Evolutionary conservation across 2,888 invertebrate species (phyloP).

Genomic region (Oligia latruncula): DNA sequence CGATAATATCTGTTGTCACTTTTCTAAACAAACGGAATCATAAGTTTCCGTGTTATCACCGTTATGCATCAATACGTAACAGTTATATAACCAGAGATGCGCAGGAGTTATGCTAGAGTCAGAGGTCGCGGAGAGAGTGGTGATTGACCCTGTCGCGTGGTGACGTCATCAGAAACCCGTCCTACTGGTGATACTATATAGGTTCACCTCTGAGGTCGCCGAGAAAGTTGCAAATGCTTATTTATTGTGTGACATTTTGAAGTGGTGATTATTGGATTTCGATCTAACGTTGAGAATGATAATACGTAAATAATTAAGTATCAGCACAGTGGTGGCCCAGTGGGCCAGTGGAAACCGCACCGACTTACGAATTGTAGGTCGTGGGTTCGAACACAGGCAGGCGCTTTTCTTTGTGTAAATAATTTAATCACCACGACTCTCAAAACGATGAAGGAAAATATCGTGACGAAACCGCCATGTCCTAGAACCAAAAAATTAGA

Average conservation of each 20-base stretch:
- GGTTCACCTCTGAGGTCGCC: constrained; percentile 36
- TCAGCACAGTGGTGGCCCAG: no score
- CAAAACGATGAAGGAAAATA: background rate
- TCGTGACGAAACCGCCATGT: background rate
- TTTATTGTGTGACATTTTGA: constrained; percentile 40
- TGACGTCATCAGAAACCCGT: constrained; percentile 69
- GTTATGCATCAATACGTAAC: constrained; percentile 66
- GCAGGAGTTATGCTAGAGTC: constrained; percentile 69
- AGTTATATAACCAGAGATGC: constrained; percentile 66
- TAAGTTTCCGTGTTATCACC: constrained; percentile 62
- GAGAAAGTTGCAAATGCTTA: constrained; percentile 57
- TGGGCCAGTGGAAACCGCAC: background rate
- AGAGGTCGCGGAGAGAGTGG: constrained; percentile 81
- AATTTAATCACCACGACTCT: background rate
- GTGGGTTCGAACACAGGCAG: background rate
- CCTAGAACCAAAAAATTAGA: background rate
- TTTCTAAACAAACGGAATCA: constrained; percentile 52
- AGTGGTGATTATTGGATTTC: background rate
- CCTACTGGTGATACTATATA: constrained; percentile 39
- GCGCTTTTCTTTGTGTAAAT: background rate
- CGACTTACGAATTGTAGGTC: background rate
- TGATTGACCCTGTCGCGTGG: constrained; percentile 67
- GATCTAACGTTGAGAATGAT: background rate
- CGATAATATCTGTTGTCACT: constrained; percentile 48
- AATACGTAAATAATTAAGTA: background rate